phyloP scores from a whole-genome alignment of 2,888 invertebrate species.

The Plagiodera versicolora region DNA sequence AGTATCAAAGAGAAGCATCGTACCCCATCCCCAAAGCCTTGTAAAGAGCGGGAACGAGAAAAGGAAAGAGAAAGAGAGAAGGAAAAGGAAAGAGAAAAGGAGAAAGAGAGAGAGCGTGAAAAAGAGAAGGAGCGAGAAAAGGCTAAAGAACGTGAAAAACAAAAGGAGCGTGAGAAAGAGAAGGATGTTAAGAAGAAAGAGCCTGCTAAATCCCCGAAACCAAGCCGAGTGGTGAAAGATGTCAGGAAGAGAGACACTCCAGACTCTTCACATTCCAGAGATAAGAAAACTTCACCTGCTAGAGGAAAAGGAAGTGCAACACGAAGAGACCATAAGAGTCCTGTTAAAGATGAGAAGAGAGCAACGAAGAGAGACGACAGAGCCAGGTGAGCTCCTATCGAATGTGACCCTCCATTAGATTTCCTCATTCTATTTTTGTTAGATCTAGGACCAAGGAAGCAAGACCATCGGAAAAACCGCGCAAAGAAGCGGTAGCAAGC shows the following conservation, averaged over 20 bases:
- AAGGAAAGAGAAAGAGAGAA: conserved; percentile 47
- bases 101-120: conserved; percentile 50
- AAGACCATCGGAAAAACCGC: conserved; percentile 8
- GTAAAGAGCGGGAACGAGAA: conserved; percentile 50
- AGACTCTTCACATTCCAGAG: conserved; percentile 52
- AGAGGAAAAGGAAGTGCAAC: conserved; percentile 44
- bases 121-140: conserved; percentile 59
- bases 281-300: conserved; percentile 47
- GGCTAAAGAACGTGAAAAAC: conserved; percentile 54
- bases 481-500: not conserved
- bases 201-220: conserved; percentile 47
- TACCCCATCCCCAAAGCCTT: conserved; percentile 51
- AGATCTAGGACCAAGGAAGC: conserved; percentile 49
- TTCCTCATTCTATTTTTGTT: no score
- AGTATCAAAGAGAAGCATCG: conserved; percentile 51
- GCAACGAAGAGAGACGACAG: conserved; percentile 56
- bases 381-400: conserved; percentile 48
- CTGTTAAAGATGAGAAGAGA: conserved; percentile 55
- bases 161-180: conserved; percentile 50
- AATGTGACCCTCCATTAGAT: conserved; percentile 44
- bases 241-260: conserved; percentile 52
- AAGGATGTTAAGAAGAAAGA: conserved; percentile 44
- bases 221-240: conserved; percentile 44
- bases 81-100: conserved; percentile 47
- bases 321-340: conserved; percentile 48